Conservation (phyloP, 53 echinoderm and acorn worm species). For the Patiria pectinifera region DNA sequence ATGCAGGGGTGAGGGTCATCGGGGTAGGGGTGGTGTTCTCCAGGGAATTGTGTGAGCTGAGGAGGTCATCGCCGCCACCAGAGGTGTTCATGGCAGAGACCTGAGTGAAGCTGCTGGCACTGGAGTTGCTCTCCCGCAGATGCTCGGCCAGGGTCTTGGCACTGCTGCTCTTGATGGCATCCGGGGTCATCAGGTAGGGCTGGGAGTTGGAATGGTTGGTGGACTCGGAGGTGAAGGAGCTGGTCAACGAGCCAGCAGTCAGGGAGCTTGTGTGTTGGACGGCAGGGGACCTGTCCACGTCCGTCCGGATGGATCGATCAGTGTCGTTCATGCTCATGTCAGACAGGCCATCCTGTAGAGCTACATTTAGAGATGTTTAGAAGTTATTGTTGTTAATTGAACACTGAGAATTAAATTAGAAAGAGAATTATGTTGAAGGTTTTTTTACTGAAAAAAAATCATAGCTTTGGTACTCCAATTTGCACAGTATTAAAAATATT, state of each 20-base stretch:
- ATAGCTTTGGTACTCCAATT: too few relatives aligned
- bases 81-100: constrained; percentile 81
- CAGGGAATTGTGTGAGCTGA: constrained; percentile 73
- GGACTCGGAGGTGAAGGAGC: constrained; percentile 95
- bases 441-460: too few relatives aligned
- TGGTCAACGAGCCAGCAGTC: constrained; percentile 81
- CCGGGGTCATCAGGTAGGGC: constrained; percentile 92
- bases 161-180: constrained; percentile 80
- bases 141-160: constrained; percentile 71
- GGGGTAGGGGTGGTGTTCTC: constrained; percentile 72
- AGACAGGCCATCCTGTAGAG: constrained; percentile 90
- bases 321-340: constrained; percentile 93
- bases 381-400: too few relatives aligned
- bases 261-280: constrained; percentile 62
- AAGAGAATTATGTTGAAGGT: too few relatives aligned
- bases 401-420: too few relatives aligned
- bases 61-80: constrained; percentile 67
- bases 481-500: too few relatives aligned
- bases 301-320: constrained; percentile 71
- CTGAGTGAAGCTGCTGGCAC: constrained; percentile 89
- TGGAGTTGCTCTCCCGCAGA: constrained; percentile 80
- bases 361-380: constrained; percentile 46
- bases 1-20: constrained; percentile 81
- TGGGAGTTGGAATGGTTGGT: constrained; percentile 74
- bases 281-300: constrained; percentile 68